These are phyloP conservation scores for Ciconia maguari DNA, from an alignment of 2,113 vertebrate species.

Conservation along the genomic window DNA sequence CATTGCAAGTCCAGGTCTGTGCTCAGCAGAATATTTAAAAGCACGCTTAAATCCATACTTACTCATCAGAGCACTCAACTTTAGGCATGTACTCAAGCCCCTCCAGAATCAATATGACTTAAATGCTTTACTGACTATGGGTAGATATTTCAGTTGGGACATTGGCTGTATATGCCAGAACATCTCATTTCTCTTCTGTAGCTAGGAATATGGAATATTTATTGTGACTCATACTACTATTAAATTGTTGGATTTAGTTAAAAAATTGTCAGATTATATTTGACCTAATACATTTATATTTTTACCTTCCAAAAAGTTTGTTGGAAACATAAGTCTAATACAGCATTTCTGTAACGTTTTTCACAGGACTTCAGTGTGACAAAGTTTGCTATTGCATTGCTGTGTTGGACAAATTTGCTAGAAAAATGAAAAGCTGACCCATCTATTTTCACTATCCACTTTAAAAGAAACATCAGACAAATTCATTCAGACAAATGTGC, in stretches of 20 bases:
- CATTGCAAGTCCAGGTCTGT: not conserved
- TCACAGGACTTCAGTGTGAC: not conserved
- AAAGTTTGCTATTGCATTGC: not conserved
- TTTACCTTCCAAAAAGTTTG: not conserved
- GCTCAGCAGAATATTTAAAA: constrained; percentile 53
- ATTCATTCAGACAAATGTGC: not conserved
- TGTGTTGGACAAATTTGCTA: not conserved
- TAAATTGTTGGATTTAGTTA: not conserved
- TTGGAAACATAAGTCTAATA: not conserved
- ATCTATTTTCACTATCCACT: not conserved
- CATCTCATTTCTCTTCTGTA: not conserved
- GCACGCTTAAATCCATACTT: constrained; percentile 1
- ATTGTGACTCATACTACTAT: not conserved
- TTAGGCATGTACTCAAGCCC: not conserved
- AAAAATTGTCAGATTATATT: not conserved
- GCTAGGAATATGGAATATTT: not conserved
- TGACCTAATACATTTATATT: not conserved
- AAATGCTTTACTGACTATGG: not conserved
- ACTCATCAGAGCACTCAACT: not conserved
- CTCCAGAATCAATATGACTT: constrained; percentile 15
- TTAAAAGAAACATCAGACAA: not conserved
- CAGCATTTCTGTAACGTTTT: not conserved
- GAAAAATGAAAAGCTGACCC: not conserved
- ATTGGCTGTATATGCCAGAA: not conserved
- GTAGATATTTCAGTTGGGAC: not conserved